phyloP scores from a whole-genome alignment of 2,113 vertebrate genomes.

The Ammodytes dubius region DNA sequence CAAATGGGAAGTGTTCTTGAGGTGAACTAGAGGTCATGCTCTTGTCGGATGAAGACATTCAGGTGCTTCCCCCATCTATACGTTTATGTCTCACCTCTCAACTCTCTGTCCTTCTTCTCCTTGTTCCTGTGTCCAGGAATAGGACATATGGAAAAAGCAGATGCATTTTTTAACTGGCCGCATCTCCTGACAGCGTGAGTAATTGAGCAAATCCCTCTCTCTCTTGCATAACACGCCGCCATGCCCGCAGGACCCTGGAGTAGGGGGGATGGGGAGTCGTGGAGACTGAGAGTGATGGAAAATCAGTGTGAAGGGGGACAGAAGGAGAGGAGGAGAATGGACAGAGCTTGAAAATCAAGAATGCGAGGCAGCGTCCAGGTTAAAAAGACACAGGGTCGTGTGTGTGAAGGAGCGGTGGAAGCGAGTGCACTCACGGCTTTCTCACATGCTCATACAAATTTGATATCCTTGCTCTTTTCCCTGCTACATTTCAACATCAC shows the following conservation, averaged over 20 bases:
- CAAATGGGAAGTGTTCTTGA: constrained; percentile 15
- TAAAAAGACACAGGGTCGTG: constrained; percentile 6
- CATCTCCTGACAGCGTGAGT: constrained; percentile 66
- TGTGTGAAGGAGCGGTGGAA: constrained; percentile 14
- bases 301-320: constrained; percentile 45
- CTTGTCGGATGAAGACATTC: constrained; percentile 17
- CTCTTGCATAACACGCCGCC: constrained; percentile 29
- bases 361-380: constrained; percentile 34
- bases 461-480: constrained; percentile 33
- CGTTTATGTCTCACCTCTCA: constrained; percentile 2
- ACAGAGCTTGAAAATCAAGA: constrained; percentile 30
- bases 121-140: constrained; percentile 10
- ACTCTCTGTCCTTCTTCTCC: constrained; percentile 18
- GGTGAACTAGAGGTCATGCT: constrained; percentile 15
- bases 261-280: constrained; percentile 27
- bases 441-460: constrained; percentile 57
- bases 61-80: neutral
- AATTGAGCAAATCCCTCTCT: constrained; percentile 61
- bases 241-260: constrained; percentile 6
- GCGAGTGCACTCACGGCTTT: constrained; percentile 46
- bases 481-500: constrained; percentile 32
- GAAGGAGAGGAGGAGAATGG: constrained; percentile 30
- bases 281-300: constrained; percentile 48
- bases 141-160: neutral
- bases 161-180: constrained; percentile 46